Evolutionary conservation across 2,113 vertebrate genomes (phyloP).

Genomic region (Gobius niger): DNA sequence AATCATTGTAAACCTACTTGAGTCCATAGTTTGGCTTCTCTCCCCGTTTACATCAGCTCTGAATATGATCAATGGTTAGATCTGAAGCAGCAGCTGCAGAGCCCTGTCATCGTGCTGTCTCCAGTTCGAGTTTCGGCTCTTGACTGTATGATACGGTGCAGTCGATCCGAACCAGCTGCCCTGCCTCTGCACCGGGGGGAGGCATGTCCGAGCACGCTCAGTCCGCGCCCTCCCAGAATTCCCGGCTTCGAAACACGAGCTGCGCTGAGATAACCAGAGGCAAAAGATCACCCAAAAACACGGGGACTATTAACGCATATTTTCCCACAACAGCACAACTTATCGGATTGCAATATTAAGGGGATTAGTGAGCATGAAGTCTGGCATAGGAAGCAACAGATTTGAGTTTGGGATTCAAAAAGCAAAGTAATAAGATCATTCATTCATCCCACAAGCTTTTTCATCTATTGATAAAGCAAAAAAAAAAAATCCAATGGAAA

Average conservation of each 20-base stretch:
- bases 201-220: slow-evolving; percentile 16
- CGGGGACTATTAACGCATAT: neutral
- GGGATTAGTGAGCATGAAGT: too few species aligned
- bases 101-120: neutral
- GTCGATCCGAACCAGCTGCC: slow-evolving; percentile 17
- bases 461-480: too few species aligned
- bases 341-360: neutral
- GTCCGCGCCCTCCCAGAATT: slow-evolving; percentile 57
- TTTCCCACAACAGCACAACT: neutral
- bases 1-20: too few species aligned
- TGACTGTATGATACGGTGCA: neutral
- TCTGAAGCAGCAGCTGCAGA: slow-evolving; percentile 16
- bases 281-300: slow-evolving; percentile 47
- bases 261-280: slow-evolving; percentile 68
- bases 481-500: too few species aligned
- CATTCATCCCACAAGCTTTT: too few species aligned
- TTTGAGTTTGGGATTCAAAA: neutral
- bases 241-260: slow-evolving; percentile 67
- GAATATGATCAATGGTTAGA: neutral
- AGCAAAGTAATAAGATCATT: too few species aligned
- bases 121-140: neutral
- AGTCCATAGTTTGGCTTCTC: too few species aligned
- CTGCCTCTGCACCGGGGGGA: neutral
- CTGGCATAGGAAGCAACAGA: neutral
- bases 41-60: neutral